These are phyloP conservation scores for Drosophila neutralis DNA, from an alignment of 2,888 invertebrate species.

Conservation along the genomic window DNA sequence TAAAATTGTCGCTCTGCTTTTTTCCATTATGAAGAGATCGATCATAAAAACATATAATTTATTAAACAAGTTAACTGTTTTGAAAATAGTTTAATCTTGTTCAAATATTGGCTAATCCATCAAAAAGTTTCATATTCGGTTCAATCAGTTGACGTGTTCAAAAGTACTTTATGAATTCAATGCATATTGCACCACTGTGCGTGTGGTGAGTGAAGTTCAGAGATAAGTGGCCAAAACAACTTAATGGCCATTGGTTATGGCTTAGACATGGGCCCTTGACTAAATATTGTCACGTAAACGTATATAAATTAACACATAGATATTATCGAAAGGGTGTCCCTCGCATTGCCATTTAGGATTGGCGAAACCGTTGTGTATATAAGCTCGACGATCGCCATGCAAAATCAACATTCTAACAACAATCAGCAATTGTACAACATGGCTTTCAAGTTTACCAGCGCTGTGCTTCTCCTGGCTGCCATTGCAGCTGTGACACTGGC, in stretches of 20 bases:
- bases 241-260: slow-evolving; percentile 62
- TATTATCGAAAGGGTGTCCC: slow-evolving; percentile 62
- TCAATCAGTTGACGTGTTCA: neutral
- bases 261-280: slow-evolving; percentile 63
- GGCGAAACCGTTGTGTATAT: slow-evolving; percentile 60
- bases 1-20: neutral
- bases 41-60: too few relatives aligned
- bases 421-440: slow-evolving; percentile 65
- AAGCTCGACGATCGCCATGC: slow-evolving; percentile 34
- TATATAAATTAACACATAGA: slow-evolving; percentile 8
- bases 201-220: slow-evolving; percentile 47
- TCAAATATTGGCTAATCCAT: too few relatives aligned
- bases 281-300: slow-evolving; percentile 75
- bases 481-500: slow-evolving; percentile 57
- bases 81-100: too few relatives aligned
- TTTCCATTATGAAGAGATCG: neutral
- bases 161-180: neutral
- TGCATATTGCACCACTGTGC: slow-evolving; percentile 27
- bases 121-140: neutral
- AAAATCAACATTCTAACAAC: slow-evolving; percentile 67
- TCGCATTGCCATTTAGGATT: slow-evolving; percentile 63
- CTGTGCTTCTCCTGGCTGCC: slow-evolving; percentile 61
- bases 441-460: slow-evolving; percentile 67
- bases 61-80: too few relatives aligned
- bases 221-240: slow-evolving; percentile 44